Evolutionary conservation across 1,140 invertebrate species (phyloP).

Genomic region (Xylocopa sonorina): DNA sequence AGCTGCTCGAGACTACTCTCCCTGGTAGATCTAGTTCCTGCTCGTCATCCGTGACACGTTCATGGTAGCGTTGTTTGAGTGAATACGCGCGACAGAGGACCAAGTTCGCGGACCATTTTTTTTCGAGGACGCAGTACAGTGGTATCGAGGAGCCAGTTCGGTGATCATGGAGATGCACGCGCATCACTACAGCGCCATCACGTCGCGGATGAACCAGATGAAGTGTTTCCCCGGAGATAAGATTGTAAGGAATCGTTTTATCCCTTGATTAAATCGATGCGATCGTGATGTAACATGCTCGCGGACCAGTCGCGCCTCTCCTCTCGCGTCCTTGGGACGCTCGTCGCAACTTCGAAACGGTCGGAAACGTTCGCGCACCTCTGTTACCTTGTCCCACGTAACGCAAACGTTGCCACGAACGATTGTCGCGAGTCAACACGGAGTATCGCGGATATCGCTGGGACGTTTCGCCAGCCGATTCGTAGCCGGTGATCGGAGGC

Average conservation of each 20-base stretch:
- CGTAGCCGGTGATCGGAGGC: neutral
- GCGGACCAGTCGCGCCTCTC: neutral
- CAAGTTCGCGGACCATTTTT: neutral
- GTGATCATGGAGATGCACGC: constrained; percentile 77
- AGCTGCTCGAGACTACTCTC: neutral
- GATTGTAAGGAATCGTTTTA: constrained; percentile 83
- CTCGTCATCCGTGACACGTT: too few species aligned
- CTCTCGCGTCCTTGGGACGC: too few species aligned
- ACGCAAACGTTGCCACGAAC: neutral
- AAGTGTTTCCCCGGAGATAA: constrained; percentile 83
- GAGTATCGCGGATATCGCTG: neutral
- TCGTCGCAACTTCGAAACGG: too few species aligned
- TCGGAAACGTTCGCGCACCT: too few species aligned
- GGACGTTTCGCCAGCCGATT: neutral
- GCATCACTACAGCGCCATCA: constrained; percentile 76
- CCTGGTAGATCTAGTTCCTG: constrained; percentile 45
- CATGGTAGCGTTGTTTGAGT: constrained; percentile 55
- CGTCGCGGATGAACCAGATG: constrained; percentile 79
- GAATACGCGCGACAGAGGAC: constrained; percentile 28
- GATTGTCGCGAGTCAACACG: neutral
- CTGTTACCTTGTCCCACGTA: neutral
- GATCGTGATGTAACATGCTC: neutral
- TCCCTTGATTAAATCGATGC: too few species aligned
- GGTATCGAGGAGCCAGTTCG: neutral
- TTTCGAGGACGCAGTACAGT: neutral